These are phyloP conservation scores for Acanthosepion pharaonis DNA, from an alignment of 2,888 invertebrate species.

Conservation along the genomic window DNA sequence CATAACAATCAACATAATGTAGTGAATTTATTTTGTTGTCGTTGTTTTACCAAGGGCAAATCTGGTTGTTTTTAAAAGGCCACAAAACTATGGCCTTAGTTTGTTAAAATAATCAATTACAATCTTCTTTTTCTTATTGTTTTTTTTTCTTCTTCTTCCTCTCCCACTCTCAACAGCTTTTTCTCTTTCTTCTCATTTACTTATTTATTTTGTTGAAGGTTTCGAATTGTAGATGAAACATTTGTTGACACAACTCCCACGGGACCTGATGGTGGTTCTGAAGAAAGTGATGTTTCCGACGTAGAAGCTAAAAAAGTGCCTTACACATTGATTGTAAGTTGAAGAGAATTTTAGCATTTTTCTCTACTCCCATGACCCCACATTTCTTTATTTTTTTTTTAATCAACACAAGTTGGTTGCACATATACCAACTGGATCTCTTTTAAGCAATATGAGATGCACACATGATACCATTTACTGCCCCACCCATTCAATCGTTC, in stretches of 20 bases:
- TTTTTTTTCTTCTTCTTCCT: not conserved
- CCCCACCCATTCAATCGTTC: too few relatives aligned
- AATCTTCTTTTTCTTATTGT: not conserved
- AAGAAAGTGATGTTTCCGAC: constrained; percentile 78
- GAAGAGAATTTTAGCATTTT: not conserved
- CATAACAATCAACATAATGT: too few relatives aligned
- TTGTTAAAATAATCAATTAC: too few relatives aligned
- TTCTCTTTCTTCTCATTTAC: not conserved
- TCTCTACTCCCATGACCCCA: not conserved
- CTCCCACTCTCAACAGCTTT: not conserved
- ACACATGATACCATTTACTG: too few relatives aligned
- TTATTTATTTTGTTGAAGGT: constrained; percentile 78
- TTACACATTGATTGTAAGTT: constrained; percentile 80
- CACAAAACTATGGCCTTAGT: too few relatives aligned
- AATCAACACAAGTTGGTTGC: too few relatives aligned
- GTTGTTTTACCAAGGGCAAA: too few relatives aligned
- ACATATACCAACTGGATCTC: too few relatives aligned
- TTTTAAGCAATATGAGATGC: too few relatives aligned
- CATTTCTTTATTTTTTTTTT: too few relatives aligned
- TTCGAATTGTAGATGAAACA: constrained; percentile 89
- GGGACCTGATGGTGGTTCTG: constrained; percentile 76
- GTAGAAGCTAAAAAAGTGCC: constrained; percentile 79
- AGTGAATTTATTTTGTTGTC: too few relatives aligned
- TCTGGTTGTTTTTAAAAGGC: too few relatives aligned
- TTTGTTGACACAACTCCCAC: constrained; percentile 91